Percentiles rank a stretch among this genome's conserved stretches.
Evolutionary conservation across 1,140 invertebrate species (phyloP).

Genomic region (Euura lappo): DNA sequence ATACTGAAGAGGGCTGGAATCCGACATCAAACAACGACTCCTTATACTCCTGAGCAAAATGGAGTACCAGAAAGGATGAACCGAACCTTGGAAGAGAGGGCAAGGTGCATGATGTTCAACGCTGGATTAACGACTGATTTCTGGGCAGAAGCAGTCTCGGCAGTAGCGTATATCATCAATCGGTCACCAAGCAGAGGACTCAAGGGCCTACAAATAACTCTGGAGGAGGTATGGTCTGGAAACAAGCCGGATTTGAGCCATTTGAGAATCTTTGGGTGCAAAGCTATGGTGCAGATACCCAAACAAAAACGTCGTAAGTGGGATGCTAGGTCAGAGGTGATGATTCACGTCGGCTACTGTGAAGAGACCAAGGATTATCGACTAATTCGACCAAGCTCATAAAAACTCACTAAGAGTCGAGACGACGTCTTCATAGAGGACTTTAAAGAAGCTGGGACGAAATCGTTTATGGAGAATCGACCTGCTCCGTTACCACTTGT

Average conservation of each 20-base stretch:
- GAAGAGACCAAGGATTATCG: conserved; percentile 45
- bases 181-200: conserved; percentile 25
- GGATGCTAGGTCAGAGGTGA: conserved; percentile 41
- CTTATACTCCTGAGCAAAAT: conserved; percentile 41
- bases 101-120: conserved; percentile 31
- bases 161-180: conserved; percentile 32
- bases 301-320: conserved; percentile 40
- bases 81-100: conserved; percentile 22
- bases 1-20: conserved; percentile 28
- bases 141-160: conserved; percentile 36
- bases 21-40: conserved; percentile 31
- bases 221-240: conserved; percentile 41
- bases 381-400: conserved; percentile 34
- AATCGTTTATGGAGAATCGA: background rate
- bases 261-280: conserved; percentile 52
- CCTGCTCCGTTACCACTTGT: background rate
- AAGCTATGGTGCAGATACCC: conserved; percentile 47
- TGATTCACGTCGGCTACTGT: conserved; percentile 52
- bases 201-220: conserved; percentile 24
- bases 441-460: background rate
- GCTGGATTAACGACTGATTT: conserved; percentile 28
- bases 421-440: conserved; percentile 42
- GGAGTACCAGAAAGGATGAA: conserved; percentile 28
- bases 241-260: conserved; percentile 39
- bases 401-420: conserved; percentile 31